phyloP scores from a whole-genome alignment of 2,888 invertebrate species.

The Philaethria dido region DNA sequence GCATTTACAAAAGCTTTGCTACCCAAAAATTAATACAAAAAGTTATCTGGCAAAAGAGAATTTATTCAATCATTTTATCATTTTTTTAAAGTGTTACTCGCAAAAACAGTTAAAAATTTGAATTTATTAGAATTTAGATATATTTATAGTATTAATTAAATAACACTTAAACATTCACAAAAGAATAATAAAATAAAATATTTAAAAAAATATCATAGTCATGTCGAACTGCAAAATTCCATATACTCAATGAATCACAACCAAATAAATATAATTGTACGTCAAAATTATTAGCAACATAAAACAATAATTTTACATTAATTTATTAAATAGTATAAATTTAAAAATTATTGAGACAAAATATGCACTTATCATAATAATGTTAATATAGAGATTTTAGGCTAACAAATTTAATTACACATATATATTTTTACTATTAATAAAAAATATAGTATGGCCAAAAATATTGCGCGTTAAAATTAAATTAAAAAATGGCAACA shows the following conservation, averaged over 20 bases:
- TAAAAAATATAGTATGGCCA: conserved; percentile 15
- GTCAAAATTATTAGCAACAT: conserved; percentile 11
- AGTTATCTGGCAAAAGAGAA: no score
- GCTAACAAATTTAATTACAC: conserved; percentile 8
- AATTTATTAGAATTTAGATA: no score
- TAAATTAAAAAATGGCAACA: conserved; percentile 23
- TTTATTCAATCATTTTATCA: no score
- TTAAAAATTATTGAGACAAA: conserved; percentile 1
- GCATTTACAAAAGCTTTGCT: no score
- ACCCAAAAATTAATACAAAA: no score
- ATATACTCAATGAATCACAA: conserved; percentile 20
- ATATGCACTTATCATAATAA: conserved; percentile 3
- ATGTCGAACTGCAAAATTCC: neutral
- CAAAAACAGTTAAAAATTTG: no score
- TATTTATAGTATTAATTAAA: neutral
- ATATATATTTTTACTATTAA: neutral
- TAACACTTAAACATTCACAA: neutral
- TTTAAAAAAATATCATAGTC: neutral
- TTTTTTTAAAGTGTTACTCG: no score
- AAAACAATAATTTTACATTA: conserved; percentile 15
- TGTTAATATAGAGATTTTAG: neutral
- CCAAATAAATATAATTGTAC: conserved; percentile 28
- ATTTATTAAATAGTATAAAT: conserved; percentile 8
- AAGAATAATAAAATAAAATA: neutral
- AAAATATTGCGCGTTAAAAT: conserved; percentile 14